Evolutionary conservation across 2,797 vertebrate genomes (phyloP).

Genomic region (Adelosebastes latens): DNA sequence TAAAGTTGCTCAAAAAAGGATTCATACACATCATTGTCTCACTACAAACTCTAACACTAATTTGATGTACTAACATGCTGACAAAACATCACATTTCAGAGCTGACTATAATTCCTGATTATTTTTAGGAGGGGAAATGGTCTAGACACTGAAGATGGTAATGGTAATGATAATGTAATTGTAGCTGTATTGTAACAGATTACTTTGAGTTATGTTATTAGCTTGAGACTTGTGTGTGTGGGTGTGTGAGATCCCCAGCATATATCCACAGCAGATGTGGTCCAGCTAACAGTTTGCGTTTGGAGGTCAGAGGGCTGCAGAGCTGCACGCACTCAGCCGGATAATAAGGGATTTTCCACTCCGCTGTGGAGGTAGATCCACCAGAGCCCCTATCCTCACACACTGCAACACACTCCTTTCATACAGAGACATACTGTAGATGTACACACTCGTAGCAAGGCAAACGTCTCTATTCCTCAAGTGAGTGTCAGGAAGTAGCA

Average conservation of each 20-base stretch:
- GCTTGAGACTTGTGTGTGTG: not conserved
- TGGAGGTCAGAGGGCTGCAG: conserved; percentile 36
- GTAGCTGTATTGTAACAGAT: not conserved
- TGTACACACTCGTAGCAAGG: not conserved
- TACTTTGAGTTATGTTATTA: not conserved
- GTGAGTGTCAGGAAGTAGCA: conserved; percentile 17
- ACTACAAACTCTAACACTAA: not conserved
- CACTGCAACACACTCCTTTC: not conserved
- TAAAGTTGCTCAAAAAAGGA: not conserved
- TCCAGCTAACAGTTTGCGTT: conserved; percentile 18
- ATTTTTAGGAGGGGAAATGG: not conserved
- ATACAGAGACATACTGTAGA: not conserved
- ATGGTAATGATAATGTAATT: not conserved
- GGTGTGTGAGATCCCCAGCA: not conserved
- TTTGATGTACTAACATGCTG: not conserved
- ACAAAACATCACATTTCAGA: no score
- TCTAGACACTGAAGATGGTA: not conserved
- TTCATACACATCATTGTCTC: not conserved
- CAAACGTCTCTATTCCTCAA: conserved; percentile 12
- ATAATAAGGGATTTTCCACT: conserved; percentile 51
- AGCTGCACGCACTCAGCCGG: conserved; percentile 23
- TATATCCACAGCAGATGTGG: conserved; percentile 14
- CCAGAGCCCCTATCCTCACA: not conserved
- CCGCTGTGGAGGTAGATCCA: conserved; percentile 23
- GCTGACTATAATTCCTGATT: not conserved